Evolutionary conservation across 2,113 vertebrate species (phyloP).

Genomic region (Ploceus nigricollis): DNA sequence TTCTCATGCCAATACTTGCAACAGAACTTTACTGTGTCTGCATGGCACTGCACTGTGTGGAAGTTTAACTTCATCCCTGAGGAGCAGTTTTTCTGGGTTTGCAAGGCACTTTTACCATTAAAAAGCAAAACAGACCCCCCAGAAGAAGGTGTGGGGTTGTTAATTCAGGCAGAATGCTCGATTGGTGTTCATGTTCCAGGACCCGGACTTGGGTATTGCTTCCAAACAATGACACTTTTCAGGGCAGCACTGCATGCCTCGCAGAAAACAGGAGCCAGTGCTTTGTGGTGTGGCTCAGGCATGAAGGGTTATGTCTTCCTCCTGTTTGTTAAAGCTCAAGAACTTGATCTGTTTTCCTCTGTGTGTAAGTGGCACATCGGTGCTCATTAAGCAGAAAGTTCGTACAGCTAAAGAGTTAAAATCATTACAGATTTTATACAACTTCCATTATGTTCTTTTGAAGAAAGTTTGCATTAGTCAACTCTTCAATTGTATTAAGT

Average conservation of each 20-base stretch:
- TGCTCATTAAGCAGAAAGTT: background rate
- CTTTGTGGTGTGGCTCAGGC: background rate
- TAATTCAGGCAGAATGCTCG: background rate
- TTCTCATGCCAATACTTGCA: background rate
- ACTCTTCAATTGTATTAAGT: background rate
- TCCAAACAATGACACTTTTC: background rate
- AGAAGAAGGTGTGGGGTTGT: background rate
- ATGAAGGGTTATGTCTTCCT: background rate
- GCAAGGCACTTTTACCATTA: background rate
- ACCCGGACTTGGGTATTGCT: background rate
- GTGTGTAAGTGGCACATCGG: background rate
- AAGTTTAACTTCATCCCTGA: background rate
- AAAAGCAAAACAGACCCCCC: background rate
- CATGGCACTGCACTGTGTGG: background rate
- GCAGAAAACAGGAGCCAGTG: background rate
- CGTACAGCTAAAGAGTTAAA: background rate
- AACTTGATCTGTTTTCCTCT: background rate
- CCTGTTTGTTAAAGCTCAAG: background rate
- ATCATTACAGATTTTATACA: background rate
- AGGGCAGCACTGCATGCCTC: background rate
- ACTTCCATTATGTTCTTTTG: background rate
- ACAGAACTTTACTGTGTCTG: background rate
- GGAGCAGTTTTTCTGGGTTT: background rate
- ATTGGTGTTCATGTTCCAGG: background rate
- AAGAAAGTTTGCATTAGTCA: background rate